Evolutionary conservation across 2,113 vertebrate species (phyloP).

Genomic region (Vimba vimba): DNA sequence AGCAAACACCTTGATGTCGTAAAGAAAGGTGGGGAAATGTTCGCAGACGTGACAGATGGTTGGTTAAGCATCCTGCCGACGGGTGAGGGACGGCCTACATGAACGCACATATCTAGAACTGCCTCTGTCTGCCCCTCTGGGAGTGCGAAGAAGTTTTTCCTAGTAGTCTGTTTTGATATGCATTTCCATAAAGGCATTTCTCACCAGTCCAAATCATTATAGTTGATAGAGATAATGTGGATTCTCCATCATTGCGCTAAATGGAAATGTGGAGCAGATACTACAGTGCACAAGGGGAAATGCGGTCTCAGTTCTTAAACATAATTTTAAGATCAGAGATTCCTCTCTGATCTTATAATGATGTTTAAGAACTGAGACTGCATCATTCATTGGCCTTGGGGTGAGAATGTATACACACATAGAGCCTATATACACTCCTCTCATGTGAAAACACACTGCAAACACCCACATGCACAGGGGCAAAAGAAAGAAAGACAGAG

Average conservation of each 20-base stretch:
- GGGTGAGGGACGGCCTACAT: constrained; percentile 13
- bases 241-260: constrained; percentile 5
- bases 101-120: constrained; percentile 10
- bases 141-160: constrained; percentile 17
- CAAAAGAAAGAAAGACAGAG: constrained; percentile 10
- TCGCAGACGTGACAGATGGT: constrained; percentile 48
- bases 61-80: constrained; percentile 25
- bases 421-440: constrained; percentile 25
- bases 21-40: constrained; percentile 27
- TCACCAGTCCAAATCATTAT: background rate
- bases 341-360: constrained; percentile 23
- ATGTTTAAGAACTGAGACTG: constrained; percentile 14
- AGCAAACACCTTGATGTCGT: constrained; percentile 39
- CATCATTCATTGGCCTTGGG: background rate
- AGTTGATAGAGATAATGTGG: background rate
- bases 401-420: background rate
- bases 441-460: constrained; percentile 21
- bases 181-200: constrained; percentile 18
- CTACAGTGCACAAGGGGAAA: background rate
- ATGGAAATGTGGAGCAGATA: constrained; percentile 24
- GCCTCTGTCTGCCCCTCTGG: constrained; percentile 11
- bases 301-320: background rate
- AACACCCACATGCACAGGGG: background rate
- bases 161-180: constrained; percentile 15
- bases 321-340: constrained; percentile 10